Conservation (phyloP, 1,140 invertebrate genomes). For the Orius laevigatus region DNA sequence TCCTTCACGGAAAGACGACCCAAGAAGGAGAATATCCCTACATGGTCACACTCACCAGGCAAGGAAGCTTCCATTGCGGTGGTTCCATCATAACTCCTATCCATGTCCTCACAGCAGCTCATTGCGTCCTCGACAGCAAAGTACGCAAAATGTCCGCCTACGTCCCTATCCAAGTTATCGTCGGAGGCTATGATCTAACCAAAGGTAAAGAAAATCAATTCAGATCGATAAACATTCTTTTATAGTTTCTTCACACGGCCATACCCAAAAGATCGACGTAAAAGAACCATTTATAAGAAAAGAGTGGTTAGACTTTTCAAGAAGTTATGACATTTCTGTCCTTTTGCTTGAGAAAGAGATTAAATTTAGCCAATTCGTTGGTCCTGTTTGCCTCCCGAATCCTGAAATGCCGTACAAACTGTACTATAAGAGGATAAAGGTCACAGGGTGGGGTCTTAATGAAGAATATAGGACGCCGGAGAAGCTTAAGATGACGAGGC, state of each 20-base stretch:
- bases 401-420: background rate
- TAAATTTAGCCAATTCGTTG: background rate
- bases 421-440: too few relatives aligned
- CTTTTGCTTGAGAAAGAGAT: background rate
- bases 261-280: background rate
- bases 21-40: slow-evolving; percentile 1
- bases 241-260: background rate
- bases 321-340: background rate
- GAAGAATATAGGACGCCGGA: background rate
- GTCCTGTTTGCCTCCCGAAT: background rate
- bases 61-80: slow-evolving; percentile 34
- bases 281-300: background rate
- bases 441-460: background rate
- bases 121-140: slow-evolving; percentile 32
- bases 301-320: background rate
- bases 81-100: slow-evolving; percentile 32
- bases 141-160: slow-evolving; percentile 10
- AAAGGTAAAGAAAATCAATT: too few relatives aligned
- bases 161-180: background rate
- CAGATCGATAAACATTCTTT: background rate
- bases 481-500: background rate
- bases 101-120: slow-evolving; percentile 38
- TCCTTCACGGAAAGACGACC: slow-evolving; percentile 1
- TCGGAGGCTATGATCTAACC: background rate
- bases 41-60: background rate